phyloP scores from a whole-genome alignment of 2,888 invertebrate genomes.

The Patella pellucida region DNA sequence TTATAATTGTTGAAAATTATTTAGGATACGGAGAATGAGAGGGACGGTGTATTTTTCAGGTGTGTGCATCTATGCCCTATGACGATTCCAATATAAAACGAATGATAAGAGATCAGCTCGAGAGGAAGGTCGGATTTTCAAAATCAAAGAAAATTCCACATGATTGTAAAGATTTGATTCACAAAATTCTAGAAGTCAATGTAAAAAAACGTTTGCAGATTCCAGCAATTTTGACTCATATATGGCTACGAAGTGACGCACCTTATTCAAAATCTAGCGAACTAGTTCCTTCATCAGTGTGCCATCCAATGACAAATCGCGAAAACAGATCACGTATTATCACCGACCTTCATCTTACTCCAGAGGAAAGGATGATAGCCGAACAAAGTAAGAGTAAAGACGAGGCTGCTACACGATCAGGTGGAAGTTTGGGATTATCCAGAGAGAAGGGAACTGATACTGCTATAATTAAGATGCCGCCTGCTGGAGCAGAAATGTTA shows the following conservation, averaged over 20 bases:
- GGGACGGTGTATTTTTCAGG: slow-evolving; percentile 42
- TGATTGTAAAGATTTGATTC: slow-evolving; percentile 79
- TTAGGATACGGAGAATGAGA: too few relatives aligned
- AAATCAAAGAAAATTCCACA: slow-evolving; percentile 72
- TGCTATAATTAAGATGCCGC: too few relatives aligned
- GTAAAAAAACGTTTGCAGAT: slow-evolving; percentile 74
- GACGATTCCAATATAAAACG: slow-evolving; percentile 84
- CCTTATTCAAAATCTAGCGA: background rate
- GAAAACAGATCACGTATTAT: background rate
- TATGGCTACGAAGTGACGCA: slow-evolving; percentile 41
- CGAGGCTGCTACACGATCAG: background rate
- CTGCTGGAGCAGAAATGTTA: too few relatives aligned
- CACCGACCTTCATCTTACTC: slow-evolving; percentile 17
- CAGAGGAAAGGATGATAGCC: slow-evolving; percentile 7
- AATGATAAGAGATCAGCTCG: slow-evolving; percentile 83
- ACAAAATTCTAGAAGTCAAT: slow-evolving; percentile 87
- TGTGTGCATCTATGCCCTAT: slow-evolving; percentile 87
- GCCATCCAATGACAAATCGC: background rate
- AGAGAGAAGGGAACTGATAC: too few relatives aligned
- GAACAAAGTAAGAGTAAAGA: background rate
- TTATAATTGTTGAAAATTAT: too few relatives aligned
- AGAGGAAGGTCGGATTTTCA: slow-evolving; percentile 64
- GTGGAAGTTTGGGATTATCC: too few relatives aligned
- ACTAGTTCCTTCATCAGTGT: background rate
- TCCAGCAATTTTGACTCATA: slow-evolving; percentile 47